Conservation (phyloP, 2,113 vertebrate species). For the Cyanistes caeruleus region DNA sequence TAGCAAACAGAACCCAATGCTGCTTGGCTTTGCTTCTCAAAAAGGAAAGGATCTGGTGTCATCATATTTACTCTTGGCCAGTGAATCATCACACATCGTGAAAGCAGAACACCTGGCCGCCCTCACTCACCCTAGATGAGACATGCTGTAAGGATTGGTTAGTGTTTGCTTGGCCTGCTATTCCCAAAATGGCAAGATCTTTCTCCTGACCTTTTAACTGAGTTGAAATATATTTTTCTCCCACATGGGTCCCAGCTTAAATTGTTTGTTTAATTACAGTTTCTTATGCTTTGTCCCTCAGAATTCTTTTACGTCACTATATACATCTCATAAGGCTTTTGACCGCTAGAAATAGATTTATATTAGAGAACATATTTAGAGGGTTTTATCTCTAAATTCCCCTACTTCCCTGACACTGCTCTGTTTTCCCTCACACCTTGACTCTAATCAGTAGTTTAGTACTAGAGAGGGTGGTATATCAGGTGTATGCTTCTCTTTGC, state of each 20-base stretch:
- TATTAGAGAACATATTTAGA: background rate
- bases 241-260: background rate
- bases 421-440: background rate
- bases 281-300: background rate
- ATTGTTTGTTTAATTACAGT: background rate
- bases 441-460: background rate
- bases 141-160: background rate
- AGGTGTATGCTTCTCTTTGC: background rate
- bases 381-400: background rate
- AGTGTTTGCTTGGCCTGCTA: background rate
- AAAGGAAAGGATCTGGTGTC: background rate
- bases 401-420: background rate
- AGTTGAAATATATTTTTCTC: background rate
- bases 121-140: background rate
- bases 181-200: background rate
- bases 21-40: background rate
- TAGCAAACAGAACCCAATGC: background rate
- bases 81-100: background rate
- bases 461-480: background rate
- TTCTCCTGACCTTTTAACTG: constrained; percentile 6
- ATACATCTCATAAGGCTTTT: background rate
- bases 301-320: background rate
- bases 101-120: background rate
- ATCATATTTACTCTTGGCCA: background rate
- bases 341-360: background rate